These are phyloP conservation scores for Argya squamiceps DNA, from an alignment of 2,797 vertebrate genomes.

Conservation along the genomic window DNA sequence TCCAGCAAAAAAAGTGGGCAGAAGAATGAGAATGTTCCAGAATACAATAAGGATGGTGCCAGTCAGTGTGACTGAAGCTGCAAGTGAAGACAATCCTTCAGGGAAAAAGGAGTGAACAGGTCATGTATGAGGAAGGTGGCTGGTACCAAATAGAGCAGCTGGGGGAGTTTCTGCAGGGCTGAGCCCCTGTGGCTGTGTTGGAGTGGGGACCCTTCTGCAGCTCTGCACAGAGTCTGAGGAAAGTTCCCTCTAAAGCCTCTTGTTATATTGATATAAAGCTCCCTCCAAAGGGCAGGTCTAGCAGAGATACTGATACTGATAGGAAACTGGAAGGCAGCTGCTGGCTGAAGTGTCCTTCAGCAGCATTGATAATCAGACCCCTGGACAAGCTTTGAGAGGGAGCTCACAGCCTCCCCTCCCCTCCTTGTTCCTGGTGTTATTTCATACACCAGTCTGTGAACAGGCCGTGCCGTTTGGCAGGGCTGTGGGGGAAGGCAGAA, in stretches of 20 bases:
- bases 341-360: neutral
- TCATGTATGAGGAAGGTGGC: neutral
- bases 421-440: neutral
- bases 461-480: rapidly evolving
- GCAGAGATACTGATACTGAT: neutral
- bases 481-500: neutral
- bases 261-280: neutral
- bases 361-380: neutral
- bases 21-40: neutral
- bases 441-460: neutral
- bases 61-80: neutral
- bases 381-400: neutral
- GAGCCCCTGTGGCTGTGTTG: neutral
- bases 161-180: neutral
- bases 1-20: neutral
- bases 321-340: neutral
- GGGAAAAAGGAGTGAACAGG: neutral
- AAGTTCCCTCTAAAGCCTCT: neutral
- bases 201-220: neutral
- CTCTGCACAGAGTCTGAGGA: neutral
- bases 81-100: neutral
- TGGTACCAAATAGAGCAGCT: neutral
- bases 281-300: neutral
- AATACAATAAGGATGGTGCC: neutral
- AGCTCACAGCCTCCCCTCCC: neutral